Percentiles rank a stretch among this genome's conserved stretches.
Conservation (phyloP, 2,797 vertebrate genomes). For the Potorous gilbertii region DNA sequence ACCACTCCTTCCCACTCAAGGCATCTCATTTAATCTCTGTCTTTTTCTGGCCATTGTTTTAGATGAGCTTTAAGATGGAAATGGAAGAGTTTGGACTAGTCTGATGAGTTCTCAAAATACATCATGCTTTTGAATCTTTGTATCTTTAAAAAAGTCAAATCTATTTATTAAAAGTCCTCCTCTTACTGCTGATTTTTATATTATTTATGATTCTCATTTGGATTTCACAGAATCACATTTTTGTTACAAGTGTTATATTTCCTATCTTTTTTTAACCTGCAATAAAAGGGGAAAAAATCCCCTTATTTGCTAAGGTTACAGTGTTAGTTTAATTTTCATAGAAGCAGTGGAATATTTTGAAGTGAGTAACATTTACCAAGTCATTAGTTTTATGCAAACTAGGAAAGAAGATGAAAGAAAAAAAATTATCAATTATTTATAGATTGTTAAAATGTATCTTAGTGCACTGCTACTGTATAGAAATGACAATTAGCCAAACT, state of each 20-base stretch:
- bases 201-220: slow-evolving; percentile 77
- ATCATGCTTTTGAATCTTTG: slow-evolving; percentile 68
- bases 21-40: slow-evolving; percentile 56
- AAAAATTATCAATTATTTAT: slow-evolving; percentile 99
- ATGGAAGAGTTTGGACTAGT: slow-evolving; percentile 68
- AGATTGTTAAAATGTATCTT: slow-evolving; percentile 96
- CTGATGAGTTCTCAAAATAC: slow-evolving; percentile 64
- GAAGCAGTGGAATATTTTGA: slow-evolving; percentile 92
- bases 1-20: slow-evolving; percentile 74
- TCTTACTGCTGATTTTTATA: slow-evolving; percentile 70
- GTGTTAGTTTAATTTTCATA: slow-evolving; percentile 90
- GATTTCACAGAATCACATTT: slow-evolving; percentile 81
- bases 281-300: slow-evolving; percentile 75
- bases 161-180: slow-evolving; percentile 75
- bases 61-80: slow-evolving; percentile 80
- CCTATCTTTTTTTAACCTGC: slow-evolving; percentile 72
- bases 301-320: slow-evolving; percentile 88
- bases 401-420: slow-evolving; percentile 97
- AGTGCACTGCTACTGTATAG: slow-evolving; percentile 90
- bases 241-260: slow-evolving; percentile 78
- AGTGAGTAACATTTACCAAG: slow-evolving; percentile 98
- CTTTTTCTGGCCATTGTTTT: slow-evolving; percentile 76
- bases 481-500: slow-evolving; percentile 93
- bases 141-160: slow-evolving; percentile 71
- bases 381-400: slow-evolving; percentile 99